Percentiles rank a stretch among this genome's conserved stretches.
phyloP scores from a whole-genome alignment of 2,888 invertebrate species.

The Lasioglossum oenotherae region DNA sequence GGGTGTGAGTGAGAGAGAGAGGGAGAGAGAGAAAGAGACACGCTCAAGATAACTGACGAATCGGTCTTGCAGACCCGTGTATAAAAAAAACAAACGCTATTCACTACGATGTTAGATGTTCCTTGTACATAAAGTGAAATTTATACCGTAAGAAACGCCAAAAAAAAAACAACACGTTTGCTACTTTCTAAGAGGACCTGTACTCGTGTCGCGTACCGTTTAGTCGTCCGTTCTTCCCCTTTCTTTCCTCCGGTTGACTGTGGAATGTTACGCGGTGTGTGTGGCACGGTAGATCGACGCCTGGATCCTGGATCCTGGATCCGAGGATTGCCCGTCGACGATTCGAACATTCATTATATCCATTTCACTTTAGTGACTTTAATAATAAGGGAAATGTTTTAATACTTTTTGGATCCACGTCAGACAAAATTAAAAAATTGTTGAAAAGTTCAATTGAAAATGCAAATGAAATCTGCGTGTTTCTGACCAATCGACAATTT shows the following conservation, averaged over 20 bases:
- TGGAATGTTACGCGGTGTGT: constrained; percentile 53
- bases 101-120: constrained; percentile 80
- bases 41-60: constrained; percentile 65
- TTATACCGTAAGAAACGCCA: constrained; percentile 76
- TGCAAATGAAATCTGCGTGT: constrained; percentile 5
- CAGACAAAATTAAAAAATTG: background rate
- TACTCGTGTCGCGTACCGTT: constrained; percentile 67
- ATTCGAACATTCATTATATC: background rate
- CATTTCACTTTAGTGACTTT: no score
- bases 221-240: constrained; percentile 48
- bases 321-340: constrained; percentile 31
- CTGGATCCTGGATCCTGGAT: constrained; percentile 30
- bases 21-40: constrained; percentile 24
- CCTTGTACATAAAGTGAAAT: constrained; percentile 79
- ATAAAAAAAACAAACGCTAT: constrained; percentile 69
- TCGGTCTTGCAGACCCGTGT: constrained; percentile 73
- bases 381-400: background rate
- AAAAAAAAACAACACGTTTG: constrained; percentile 65
- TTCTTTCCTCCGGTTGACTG: constrained; percentile 41
- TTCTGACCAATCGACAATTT: constrained; percentile 17
- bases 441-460: background rate
- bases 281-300: constrained; percentile 23
- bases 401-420: background rate
- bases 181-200: constrained; percentile 73
- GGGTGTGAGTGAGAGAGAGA: background rate